A percentile compares a stretch with the other conserved stretches of the same genome.
phyloP scores from a whole-genome alignment of 2,113 vertebrate species.

The Anguilla rostrata region DNA sequence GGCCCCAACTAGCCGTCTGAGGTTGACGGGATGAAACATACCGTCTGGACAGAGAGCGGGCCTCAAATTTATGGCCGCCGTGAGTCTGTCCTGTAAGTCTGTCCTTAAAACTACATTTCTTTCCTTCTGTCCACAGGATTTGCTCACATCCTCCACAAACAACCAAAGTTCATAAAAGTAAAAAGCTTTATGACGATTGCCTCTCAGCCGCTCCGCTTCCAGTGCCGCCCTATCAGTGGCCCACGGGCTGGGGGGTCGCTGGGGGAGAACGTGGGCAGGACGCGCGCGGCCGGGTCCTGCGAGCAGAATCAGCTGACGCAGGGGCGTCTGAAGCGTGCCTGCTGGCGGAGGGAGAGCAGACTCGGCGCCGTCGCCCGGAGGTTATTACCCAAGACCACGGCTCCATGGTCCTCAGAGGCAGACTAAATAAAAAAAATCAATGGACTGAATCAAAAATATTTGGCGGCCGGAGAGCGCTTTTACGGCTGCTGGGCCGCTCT shows the following conservation, averaged over 20 bases:
- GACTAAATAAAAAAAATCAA: constrained; percentile 5
- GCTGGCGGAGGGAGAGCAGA: background rate
- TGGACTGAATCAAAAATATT: constrained; percentile 2
- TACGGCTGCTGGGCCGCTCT: background rate
- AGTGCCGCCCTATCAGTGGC: background rate
- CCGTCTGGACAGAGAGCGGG: background rate
- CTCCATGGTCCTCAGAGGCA: background rate
- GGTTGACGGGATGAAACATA: background rate
- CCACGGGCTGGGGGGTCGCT: background rate
- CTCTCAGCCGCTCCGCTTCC: background rate
- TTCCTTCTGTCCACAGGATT: background rate
- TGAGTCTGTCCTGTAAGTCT: background rate
- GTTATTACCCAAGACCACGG: background rate
- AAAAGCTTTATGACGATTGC: background rate
- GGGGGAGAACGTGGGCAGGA: background rate
- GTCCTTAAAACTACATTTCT: background rate
- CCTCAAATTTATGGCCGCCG: background rate
- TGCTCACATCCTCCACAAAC: background rate
- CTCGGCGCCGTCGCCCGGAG: constrained; percentile 8
- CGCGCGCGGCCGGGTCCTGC: background rate
- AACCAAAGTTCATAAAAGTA: background rate
- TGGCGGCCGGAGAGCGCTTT: background rate
- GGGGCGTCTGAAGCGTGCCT: constrained; percentile 1
- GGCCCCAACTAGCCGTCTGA: background rate
- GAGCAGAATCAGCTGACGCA: background rate